Conservation (phyloP, 1,140 invertebrate genomes). For the Pristionchus pacificus region DNA sequence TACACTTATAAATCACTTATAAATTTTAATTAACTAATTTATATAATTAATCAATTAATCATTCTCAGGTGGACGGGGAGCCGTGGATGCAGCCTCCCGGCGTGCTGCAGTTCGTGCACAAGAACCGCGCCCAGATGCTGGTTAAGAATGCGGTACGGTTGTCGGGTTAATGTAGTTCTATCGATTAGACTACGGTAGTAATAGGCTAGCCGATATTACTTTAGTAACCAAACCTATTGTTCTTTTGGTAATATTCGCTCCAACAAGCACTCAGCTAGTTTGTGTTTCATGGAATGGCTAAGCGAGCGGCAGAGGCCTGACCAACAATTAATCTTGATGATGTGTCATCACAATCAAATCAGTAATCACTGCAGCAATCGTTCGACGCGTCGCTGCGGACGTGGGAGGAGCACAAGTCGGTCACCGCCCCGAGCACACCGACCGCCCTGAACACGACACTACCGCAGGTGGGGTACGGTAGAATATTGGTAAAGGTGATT, state of each 20-base stretch:
- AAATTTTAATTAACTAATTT: too few relatives aligned
- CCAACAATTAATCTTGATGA: too few relatives aligned
- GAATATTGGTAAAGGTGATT: too few relatives aligned
- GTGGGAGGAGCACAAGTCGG: not conserved
- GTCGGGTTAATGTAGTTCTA: too few relatives aligned
- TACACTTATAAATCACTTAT: too few relatives aligned
- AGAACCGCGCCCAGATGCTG: slow-evolving; percentile 91
- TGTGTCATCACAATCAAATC: too few relatives aligned
- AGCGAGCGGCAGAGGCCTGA: too few relatives aligned
- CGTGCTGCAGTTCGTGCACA: slow-evolving; percentile 88
- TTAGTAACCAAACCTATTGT: not conserved
- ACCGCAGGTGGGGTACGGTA: not conserved
- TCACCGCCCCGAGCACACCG: not conserved
- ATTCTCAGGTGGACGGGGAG: slow-evolving; percentile 77
- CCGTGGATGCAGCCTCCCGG: slow-evolving; percentile 96
- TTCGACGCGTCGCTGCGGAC: not conserved
- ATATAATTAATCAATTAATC: too few relatives aligned
- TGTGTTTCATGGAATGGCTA: not conserved
- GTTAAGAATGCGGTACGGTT: slow-evolving; percentile 76
- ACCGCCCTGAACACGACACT: not conserved
- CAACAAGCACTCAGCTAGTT: not conserved
- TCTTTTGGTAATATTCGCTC: not conserved
- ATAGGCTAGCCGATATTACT: not conserved
- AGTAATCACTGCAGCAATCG: not conserved
- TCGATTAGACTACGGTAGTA: slow-evolving; percentile 22